A percentile compares a stretch with the other conserved stretches of the same genome.
phyloP scores from a whole-genome alignment of 2,888 invertebrate genomes.

The Rosalia funebris region DNA sequence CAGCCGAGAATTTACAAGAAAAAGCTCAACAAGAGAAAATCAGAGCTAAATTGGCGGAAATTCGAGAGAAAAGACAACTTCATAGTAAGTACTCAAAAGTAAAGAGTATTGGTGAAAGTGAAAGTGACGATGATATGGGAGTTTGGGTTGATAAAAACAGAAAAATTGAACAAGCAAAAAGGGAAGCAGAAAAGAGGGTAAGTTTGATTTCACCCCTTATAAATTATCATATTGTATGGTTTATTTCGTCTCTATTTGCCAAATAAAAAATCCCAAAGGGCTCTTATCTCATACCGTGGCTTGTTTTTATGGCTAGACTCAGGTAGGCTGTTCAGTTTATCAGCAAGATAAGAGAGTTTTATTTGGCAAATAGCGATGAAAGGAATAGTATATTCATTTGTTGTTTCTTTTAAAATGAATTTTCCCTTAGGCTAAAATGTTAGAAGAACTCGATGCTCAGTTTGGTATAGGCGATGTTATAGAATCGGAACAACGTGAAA shows the following conservation, averaged over 20 bases:
- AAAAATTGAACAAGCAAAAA: conserved; percentile 79
- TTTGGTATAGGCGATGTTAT: conserved; percentile 90
- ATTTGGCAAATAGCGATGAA: no score
- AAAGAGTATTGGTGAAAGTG: conserved; percentile 75
- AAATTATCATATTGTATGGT: conserved; percentile 4
- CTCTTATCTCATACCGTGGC: no score
- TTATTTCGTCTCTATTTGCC: no score
- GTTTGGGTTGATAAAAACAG: conserved; percentile 89
- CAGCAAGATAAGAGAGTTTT: no score
- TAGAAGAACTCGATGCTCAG: conserved; percentile 95
- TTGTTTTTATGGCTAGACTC: no score
- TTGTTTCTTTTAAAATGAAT: conserved; percentile 36
- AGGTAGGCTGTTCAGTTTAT: no score
- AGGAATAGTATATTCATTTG: no score
- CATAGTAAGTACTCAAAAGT: conserved; percentile 73
- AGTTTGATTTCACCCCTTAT: conserved; percentile 32
- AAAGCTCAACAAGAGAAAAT: conserved; percentile 84
- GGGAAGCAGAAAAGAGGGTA: conserved; percentile 85
- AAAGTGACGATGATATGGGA: conserved; percentile 78
- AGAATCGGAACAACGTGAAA: conserved; percentile 76
- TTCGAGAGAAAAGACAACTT: conserved; percentile 81
- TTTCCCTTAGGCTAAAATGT: conserved; percentile 80
- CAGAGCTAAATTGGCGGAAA: conserved; percentile 79
- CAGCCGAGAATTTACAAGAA: conserved; percentile 78
- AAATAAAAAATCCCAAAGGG: no score